Conservation (phyloP, 2,113 vertebrate species). For the Stigmatopora argus region DNA sequence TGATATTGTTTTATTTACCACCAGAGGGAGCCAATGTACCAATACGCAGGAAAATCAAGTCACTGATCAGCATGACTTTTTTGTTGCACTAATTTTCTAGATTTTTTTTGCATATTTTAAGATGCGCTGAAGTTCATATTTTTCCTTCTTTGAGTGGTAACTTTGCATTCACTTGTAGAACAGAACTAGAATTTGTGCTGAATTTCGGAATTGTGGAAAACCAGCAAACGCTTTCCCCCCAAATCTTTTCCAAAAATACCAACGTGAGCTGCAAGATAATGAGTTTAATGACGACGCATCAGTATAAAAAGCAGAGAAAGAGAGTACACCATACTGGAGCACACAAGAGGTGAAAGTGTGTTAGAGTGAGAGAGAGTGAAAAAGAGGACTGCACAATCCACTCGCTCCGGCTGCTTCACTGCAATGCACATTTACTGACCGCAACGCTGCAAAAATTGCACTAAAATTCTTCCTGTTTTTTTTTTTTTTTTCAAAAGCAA, state of each 20-base stretch:
- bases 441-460: slow-evolving; percentile 34
- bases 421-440: slow-evolving; percentile 33
- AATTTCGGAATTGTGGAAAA: no score
- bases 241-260: neutral
- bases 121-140: no score
- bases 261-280: slow-evolving; percentile 16
- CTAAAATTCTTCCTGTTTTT: slow-evolving; percentile 17
- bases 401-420: slow-evolving; percentile 38
- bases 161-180: no score
- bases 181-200: no score
- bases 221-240: no score
- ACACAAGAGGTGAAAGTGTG: slow-evolving; percentile 53
- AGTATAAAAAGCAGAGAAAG: slow-evolving; percentile 19
- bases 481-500: slow-evolving; percentile 9
- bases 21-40: no score
- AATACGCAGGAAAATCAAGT: no score
- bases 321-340: slow-evolving; percentile 27
- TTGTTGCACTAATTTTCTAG: no score
- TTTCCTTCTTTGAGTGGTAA: no score
- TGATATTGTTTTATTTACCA: no score
- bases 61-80: no score
- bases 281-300: slow-evolving; percentile 33
- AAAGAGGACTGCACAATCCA: slow-evolving; percentile 43
- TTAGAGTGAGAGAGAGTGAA: slow-evolving; percentile 31
- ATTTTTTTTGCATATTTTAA: no score